Percentiles rank a stretch among this genome's conserved stretches.
phyloP scores from a whole-genome alignment of 2,113 vertebrate species.

The Arothron firmamentum region DNA sequence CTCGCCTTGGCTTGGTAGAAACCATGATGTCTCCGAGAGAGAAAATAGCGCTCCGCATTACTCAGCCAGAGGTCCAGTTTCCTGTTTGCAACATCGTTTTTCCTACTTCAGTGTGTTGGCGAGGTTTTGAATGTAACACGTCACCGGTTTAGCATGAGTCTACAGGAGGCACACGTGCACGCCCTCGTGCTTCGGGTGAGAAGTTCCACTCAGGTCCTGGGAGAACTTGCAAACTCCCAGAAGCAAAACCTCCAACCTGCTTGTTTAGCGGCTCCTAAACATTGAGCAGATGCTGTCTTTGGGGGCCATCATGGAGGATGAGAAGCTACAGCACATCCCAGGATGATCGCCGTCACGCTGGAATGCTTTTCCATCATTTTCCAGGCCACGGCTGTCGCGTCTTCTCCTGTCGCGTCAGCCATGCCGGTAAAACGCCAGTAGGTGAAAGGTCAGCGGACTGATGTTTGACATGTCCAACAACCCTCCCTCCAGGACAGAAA shows the following conservation, averaged over 20 bases:
- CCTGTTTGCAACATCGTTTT: no score
- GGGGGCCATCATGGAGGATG: background rate
- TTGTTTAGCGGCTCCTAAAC: background rate
- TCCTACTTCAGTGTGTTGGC: no score
- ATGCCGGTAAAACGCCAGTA: background rate
- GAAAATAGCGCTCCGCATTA: no score
- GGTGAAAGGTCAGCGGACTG: background rate
- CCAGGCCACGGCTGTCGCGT: background rate
- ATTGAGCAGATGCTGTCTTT: background rate
- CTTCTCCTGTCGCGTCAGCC: no score
- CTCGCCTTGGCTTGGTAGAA: no score
- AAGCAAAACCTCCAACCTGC: background rate
- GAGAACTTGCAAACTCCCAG: background rate
- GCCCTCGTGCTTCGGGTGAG: no score
- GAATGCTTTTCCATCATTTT: slow-evolving; percentile 11
- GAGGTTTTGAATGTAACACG: no score
- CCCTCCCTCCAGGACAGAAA: slow-evolving; percentile 5
- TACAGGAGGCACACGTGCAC: no score
- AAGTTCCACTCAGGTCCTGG: no score
- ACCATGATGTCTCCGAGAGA: no score
- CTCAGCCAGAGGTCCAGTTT: no score
- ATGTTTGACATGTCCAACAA: background rate
- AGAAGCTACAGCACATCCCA: slow-evolving; percentile 6
- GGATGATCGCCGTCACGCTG: background rate
- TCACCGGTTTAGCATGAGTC: no score